Evolutionary conservation across 2,888 invertebrate genomes (phyloP), one percentile per base, ranked within the genome.

Genomic region (Cetonia aurata): DNA sequence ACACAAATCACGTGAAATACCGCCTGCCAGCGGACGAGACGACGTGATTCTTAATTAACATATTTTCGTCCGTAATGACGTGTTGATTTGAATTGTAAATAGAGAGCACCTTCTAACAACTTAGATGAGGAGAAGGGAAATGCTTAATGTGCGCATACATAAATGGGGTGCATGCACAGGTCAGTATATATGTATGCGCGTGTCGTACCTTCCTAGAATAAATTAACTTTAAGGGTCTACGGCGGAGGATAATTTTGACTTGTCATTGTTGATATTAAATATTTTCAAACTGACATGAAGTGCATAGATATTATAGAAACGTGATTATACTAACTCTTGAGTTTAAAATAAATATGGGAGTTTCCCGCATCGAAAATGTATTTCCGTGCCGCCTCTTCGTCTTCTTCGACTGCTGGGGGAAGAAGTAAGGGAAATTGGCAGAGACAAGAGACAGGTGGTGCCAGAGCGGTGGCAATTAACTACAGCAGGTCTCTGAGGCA

Each of bases 31-130:
- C 4, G 37, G 15, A 37, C 33, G 15, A 6, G 55, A 37, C 33
- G 13, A 13, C 37, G 41, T 15, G 37, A 65, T 65, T 65, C 62
- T 50, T 52, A 65, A 65, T 65, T 65, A 65, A 65, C 62, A 65
- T 65, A 52, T 50, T 65, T 65, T 65, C 33, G 62, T 65, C 17
- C 44, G 17, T 65, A 65, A 65, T 65, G 62, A 65, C 62, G 62
- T 65, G 62, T 50, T 65, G 62, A 65, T 65, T 65, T 65, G 41
- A 65, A 65, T 65, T 65, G 62, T 50, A 65, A 65, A 65, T 65
- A 65, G 8, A 13, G 46, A 65, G 17, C 15, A 37, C 50, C 50
- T 65, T 33, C 50, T 37, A 15, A 50, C 62, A 50, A 9, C 17
- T 52, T 65, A 41, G 37, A 65, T 37, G 37, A 12, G 17, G 37